phyloP scores from a whole-genome alignment of 2,113 vertebrate species.

The Fulmarus glacialis region DNA sequence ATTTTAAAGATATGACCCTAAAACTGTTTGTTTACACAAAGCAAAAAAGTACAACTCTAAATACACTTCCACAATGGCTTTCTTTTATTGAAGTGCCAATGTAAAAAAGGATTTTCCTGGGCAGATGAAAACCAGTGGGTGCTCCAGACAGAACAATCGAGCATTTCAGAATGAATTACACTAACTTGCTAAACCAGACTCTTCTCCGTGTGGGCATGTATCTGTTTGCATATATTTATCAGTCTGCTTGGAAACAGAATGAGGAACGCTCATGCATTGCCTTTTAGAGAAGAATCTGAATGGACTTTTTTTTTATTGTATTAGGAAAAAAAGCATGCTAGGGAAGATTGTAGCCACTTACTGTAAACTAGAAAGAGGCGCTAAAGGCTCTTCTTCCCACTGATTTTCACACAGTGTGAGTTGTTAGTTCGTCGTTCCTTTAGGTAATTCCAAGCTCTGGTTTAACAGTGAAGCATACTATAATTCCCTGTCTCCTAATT shows the following conservation, averaged over 20 bases:
- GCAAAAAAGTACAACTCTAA: not conserved
- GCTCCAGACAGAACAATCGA: not conserved
- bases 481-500: not conserved
- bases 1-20: not conserved
- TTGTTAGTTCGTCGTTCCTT: conserved; percentile 12
- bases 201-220: conserved; percentile 54
- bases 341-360: conserved; percentile 57
- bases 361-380: conserved; percentile 52
- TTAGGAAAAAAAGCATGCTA: conserved; percentile 37
- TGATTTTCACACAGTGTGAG: not conserved
- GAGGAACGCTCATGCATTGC: conserved; percentile 59
- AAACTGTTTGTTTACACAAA: not conserved
- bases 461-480: not conserved
- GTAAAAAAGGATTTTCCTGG: not conserved
- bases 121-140: not conserved
- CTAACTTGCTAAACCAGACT: conserved; percentile 52
- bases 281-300: conserved; percentile 72
- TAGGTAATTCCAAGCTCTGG: not conserved
- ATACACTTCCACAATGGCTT: not conserved
- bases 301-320: conserved; percentile 41
- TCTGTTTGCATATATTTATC: conserved; percentile 69
- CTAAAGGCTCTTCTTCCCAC: not conserved
- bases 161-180: conserved; percentile 43
- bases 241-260: conserved; percentile 73
- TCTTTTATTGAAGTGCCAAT: not conserved